phyloP scores from a whole-genome alignment of 2,888 invertebrate genomes.

The Antitype chi region DNA sequence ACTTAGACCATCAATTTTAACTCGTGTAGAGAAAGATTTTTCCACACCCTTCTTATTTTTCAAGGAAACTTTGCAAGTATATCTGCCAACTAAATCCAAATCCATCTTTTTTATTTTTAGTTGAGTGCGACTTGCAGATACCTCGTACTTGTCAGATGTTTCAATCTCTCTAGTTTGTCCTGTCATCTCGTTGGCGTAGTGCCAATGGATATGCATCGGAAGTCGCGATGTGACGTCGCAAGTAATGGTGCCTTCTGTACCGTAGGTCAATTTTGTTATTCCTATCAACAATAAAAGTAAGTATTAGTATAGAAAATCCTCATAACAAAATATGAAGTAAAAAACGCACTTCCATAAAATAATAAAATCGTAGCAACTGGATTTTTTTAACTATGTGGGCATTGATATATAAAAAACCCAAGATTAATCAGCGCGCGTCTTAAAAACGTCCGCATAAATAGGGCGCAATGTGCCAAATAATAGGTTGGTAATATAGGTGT shows the following conservation, averaged over 20 bases:
- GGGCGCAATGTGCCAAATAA: too few relatives aligned
- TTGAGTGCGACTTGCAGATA: conserved; percentile 51
- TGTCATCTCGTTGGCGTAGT: conserved; percentile 26
- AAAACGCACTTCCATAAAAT: neutral
- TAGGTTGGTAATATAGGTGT: too few relatives aligned
- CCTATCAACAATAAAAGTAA: conserved; percentile 41
- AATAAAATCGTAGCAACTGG: neutral
- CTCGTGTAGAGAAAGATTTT: conserved; percentile 47
- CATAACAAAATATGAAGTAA: too few relatives aligned
- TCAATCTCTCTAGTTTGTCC: conserved; percentile 23
- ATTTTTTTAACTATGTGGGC: too few relatives aligned
- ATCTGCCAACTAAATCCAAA: conserved; percentile 49
- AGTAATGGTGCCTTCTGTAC: conserved; percentile 35
- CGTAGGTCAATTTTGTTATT: conserved; percentile 42
- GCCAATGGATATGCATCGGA: conserved; percentile 63
- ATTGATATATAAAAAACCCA: too few relatives aligned
- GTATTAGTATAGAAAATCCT: neutral
- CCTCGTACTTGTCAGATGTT: conserved; percentile 47
- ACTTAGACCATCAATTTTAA: conserved; percentile 56
- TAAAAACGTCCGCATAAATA: too few relatives aligned
- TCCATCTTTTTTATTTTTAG: conserved; percentile 60
- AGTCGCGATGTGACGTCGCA: conserved; percentile 61
- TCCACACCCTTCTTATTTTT: conserved; percentile 28
- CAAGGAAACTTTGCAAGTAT: conserved; percentile 53
- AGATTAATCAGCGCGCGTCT: too few relatives aligned